phyloP scores from a whole-genome alignment of 2,113 vertebrate genomes.

The Salvelinus fontinalis region DNA sequence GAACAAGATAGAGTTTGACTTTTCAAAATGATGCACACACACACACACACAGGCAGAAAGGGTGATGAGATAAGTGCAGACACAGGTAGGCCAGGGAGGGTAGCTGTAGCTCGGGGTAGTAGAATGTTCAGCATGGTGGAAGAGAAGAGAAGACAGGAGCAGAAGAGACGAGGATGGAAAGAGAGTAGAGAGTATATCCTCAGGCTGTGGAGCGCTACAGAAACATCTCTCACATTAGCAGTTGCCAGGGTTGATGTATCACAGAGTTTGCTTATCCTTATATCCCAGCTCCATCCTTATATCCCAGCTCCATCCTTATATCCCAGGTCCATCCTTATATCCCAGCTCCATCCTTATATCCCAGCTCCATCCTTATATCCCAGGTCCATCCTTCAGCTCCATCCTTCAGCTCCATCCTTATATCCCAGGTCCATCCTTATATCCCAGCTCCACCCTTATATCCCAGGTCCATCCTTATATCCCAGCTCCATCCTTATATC shows the following conservation, averaged over 20 bases:
- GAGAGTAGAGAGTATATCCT: conserved; percentile 32
- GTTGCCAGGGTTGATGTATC: conserved; percentile 48
- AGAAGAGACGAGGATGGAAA: conserved; percentile 22
- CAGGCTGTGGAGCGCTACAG: conserved; percentile 34
- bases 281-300: background rate
- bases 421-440: background rate
- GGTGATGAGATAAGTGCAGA: conserved; percentile 59
- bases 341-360: background rate
- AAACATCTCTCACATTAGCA: conserved; percentile 51
- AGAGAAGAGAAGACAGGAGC: conserved; percentile 29
- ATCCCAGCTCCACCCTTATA: too few species aligned
- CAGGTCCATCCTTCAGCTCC: background rate
- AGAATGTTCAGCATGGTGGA: conserved; percentile 47
- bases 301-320: background rate
- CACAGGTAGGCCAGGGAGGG: conserved; percentile 55
- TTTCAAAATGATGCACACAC: conserved; percentile 8
- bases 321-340: background rate
- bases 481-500: background rate
- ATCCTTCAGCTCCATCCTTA: background rate
- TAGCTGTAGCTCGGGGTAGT: conserved; percentile 41
- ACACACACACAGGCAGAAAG: conserved; percentile 36
- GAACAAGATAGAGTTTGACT: conserved; percentile 38
- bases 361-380: background rate
- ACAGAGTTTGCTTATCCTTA: conserved; percentile 16
- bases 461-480: background rate